Evolutionary conservation across 2,888 invertebrate species (phyloP).

Genomic region (Stenotaenia linearis): DNA sequence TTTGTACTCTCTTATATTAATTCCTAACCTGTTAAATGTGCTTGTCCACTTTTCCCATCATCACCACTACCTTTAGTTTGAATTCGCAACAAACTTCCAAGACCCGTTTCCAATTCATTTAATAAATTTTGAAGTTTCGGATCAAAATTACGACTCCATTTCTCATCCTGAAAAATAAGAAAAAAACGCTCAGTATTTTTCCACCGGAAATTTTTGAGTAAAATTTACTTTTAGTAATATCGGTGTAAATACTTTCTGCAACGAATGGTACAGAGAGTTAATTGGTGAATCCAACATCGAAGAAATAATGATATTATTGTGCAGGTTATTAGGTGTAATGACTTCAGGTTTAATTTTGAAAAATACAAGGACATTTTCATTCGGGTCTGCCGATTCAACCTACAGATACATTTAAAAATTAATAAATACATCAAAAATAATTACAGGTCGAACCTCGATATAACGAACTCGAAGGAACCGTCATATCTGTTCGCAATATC

Average conservation of each 20-base stretch:
- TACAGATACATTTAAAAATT: constrained; percentile 39
- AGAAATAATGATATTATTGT: constrained; percentile 55
- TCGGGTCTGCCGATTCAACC: constrained; percentile 47
- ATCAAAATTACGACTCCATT: constrained; percentile 49
- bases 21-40: constrained; percentile 41
- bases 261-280: constrained; percentile 56
- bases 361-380: constrained; percentile 54
- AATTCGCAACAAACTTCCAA: constrained; percentile 45
- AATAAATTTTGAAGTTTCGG: constrained; percentile 51
- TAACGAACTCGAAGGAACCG: too few relatives aligned
- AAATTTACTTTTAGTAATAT: constrained; percentile 47
- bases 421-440: neutral
- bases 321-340: constrained; percentile 57
- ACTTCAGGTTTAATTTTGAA: constrained; percentile 57
- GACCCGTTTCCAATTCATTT: constrained; percentile 50
- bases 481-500: too few relatives aligned
- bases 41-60: neutral
- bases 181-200: neutral
- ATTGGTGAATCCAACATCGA: constrained; percentile 58
- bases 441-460: too few relatives aligned
- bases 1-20: neutral
- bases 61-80: constrained; percentile 10
- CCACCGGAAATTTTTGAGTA: too few relatives aligned
- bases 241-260: constrained; percentile 58
- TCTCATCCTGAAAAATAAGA: constrained; percentile 38